phyloP scores from a whole-genome alignment of 2,888 invertebrate genomes.

The Phragmatobia fuliginosa region DNA sequence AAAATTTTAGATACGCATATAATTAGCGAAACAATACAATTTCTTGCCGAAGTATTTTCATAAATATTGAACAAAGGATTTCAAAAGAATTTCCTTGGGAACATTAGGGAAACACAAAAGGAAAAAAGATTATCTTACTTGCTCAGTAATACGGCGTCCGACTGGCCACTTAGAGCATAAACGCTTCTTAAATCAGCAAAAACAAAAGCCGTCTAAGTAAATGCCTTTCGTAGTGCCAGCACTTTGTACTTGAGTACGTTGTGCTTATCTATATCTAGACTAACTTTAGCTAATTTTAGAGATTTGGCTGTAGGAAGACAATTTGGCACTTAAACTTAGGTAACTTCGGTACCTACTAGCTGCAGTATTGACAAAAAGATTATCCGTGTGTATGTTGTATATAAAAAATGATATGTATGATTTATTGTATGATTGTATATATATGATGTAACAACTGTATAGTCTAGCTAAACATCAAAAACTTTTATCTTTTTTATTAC shows the following conservation, averaged over 20 bases:
- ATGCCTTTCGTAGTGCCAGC: slow-evolving; percentile 61
- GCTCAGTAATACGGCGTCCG: slow-evolving; percentile 63
- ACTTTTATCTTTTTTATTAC: no score
- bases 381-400: background rate
- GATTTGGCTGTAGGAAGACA: slow-evolving; percentile 29
- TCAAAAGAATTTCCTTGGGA: slow-evolving; percentile 49
- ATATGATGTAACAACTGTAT: no score
- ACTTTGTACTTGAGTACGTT: slow-evolving; percentile 56
- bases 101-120: slow-evolving; percentile 52
- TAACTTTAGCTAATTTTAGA: slow-evolving; percentile 49
- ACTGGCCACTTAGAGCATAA: slow-evolving; percentile 70
- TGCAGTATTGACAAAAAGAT: slow-evolving; percentile 5
- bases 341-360: background rate
- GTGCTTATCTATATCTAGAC: slow-evolving; percentile 51
- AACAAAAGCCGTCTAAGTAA: slow-evolving; percentile 72
- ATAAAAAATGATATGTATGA: no score
- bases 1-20: slow-evolving; percentile 40
- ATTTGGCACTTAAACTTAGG: slow-evolving; percentile 8
- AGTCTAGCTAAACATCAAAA: no score
- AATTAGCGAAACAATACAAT: slow-evolving; percentile 49
- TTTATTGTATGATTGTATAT: no score
- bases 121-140: slow-evolving; percentile 61
- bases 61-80: slow-evolving; percentile 54
- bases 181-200: slow-evolving; percentile 74
- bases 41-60: slow-evolving; percentile 44